phyloP scores from a whole-genome alignment of 2,888 invertebrate species.

The Ornithoptera alexandrae region DNA sequence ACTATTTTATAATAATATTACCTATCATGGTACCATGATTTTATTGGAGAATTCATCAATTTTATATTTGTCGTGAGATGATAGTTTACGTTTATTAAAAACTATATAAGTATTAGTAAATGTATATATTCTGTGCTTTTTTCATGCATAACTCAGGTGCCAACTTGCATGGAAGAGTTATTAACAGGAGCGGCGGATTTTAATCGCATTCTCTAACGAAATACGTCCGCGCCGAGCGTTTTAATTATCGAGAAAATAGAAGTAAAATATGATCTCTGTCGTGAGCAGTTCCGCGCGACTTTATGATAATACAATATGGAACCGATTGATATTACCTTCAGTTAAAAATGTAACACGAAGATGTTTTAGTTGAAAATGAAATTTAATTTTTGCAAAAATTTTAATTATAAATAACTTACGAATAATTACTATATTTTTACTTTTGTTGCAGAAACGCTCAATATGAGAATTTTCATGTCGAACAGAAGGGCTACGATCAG shows the following conservation, averaged over 20 bases:
- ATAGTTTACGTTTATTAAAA: too few species aligned
- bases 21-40: too few species aligned
- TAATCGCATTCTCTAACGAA: constrained; percentile 59
- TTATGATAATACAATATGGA: background rate
- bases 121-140: constrained; percentile 6
- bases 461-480: constrained; percentile 84
- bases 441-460: constrained; percentile 79
- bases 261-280: constrained; percentile 28
- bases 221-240: constrained; percentile 42
- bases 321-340: background rate
- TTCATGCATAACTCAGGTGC: constrained; percentile 40
- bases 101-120: too few species aligned
- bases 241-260: constrained; percentile 53
- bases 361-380: too few species aligned
- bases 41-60: too few species aligned
- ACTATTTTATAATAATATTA: too few species aligned
- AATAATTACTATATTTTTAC: constrained; percentile 41
- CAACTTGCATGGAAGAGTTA: constrained; percentile 40
- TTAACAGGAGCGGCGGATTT: constrained; percentile 48
- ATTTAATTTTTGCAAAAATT: background rate
- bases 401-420: background rate
- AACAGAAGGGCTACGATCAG: constrained; percentile 79
- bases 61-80: too few species aligned
- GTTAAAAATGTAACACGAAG: background rate
- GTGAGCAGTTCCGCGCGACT: constrained; percentile 5